phyloP scores from a whole-genome alignment of 2,797 vertebrate genomes.

The Jordanella pulchra region DNA sequence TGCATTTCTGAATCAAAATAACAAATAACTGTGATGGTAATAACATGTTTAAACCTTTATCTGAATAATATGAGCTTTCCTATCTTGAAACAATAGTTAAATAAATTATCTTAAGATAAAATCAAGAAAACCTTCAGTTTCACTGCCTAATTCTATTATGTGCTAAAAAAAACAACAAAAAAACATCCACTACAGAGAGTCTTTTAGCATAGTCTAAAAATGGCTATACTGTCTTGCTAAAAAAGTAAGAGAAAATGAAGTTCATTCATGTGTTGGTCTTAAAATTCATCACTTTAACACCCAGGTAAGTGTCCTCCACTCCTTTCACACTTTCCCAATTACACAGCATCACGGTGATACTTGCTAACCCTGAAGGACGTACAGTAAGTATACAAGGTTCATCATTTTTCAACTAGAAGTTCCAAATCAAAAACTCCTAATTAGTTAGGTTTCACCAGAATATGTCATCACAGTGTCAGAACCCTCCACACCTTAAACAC shows the following conservation, averaged over 20 bases:
- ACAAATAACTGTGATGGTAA: not conserved
- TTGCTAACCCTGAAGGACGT: conserved; percentile 41
- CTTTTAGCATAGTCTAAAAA: not conserved
- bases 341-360: conserved; percentile 41
- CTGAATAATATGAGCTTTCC: not conserved
- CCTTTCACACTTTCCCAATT: conserved; percentile 37
- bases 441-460: conserved; percentile 60
- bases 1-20: not conserved
- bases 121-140: not conserved
- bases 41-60: not conserved
- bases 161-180: conserved; percentile 1
- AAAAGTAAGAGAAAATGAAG: conserved; percentile 16
- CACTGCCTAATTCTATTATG: not conserved
- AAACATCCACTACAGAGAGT: not conserved
- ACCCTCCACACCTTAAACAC: conserved; percentile 54
- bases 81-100: not conserved
- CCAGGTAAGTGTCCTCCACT: conserved; percentile 13
- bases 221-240: not conserved
- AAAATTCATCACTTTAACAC: conserved; percentile 29
- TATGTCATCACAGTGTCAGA: conserved; percentile 66
- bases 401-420: conserved; percentile 50
- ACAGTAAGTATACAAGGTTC: conserved; percentile 47
- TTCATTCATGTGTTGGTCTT: conserved; percentile 18
- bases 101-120: not conserved
- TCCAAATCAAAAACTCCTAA: conserved; percentile 62